A percentile compares a stretch with the other conserved stretches of the same genome.
Evolutionary conservation across 2,113 vertebrate genomes (phyloP).

Genomic region (Strix aluco): DNA sequence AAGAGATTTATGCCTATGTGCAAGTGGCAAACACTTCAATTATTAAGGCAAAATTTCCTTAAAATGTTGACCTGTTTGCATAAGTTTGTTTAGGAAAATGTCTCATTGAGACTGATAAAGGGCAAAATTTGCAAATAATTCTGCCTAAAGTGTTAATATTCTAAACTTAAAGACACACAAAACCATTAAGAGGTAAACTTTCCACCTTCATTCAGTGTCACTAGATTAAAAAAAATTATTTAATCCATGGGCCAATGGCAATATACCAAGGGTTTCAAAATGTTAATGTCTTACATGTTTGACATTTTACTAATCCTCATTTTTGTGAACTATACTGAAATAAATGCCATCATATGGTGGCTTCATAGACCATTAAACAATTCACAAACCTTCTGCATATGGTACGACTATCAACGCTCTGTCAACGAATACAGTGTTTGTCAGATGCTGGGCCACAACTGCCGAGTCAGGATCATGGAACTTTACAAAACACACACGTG

Average conservation of each 20-base stretch:
- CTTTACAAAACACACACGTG: constrained; percentile 99
- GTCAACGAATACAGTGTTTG: constrained; percentile 99
- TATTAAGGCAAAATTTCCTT: neutral
- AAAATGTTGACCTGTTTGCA: neutral
- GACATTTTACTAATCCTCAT: constrained; percentile 47
- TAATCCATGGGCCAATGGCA: constrained; percentile 41
- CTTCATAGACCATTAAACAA: constrained; percentile 73
- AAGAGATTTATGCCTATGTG: neutral
- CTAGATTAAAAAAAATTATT: neutral
- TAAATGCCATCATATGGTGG: constrained; percentile 52
- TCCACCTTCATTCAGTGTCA: neutral
- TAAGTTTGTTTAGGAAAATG: neutral
- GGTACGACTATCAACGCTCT: constrained; percentile 99
- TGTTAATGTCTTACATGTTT: neutral
- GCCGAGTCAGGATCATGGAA: constrained; percentile 97
- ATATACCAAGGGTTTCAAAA: constrained; percentile 85
- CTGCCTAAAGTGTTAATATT: neutral
- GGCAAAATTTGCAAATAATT: constrained; percentile 26
- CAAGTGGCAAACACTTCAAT: neutral
- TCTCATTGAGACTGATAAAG: neutral
- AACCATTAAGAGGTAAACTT: neutral
- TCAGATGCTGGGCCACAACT: constrained; percentile 98
- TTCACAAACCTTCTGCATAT: constrained; percentile 98
- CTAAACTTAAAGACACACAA: neutral
- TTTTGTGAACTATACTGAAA: constrained; percentile 61